Evolutionary conservation across 2,888 invertebrate genomes (phyloP).

Genomic region (Mechanitis messenoides): DNA sequence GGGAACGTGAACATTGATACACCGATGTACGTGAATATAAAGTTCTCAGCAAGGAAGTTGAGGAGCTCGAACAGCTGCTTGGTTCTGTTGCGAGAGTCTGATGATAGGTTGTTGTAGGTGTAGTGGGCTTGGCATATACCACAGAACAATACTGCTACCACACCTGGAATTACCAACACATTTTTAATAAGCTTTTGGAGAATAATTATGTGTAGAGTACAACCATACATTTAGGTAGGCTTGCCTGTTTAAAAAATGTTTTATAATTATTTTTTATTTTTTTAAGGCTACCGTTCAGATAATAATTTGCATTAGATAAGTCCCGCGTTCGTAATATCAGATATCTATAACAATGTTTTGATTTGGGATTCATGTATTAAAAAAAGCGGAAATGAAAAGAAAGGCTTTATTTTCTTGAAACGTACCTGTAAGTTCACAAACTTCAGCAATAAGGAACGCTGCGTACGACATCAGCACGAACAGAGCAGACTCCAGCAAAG

Average conservation of each 20-base stretch:
- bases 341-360: no score
- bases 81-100: constrained; percentile 89
- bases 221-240: no score
- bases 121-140: constrained; percentile 99
- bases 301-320: no score
- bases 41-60: constrained; percentile 98
- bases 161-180: constrained; percentile 73
- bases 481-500: constrained; percentile 94
- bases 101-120: constrained; percentile 96
- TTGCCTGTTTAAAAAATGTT: no score
- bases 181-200: not conserved
- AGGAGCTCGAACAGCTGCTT: constrained; percentile 95
- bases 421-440: constrained; percentile 95
- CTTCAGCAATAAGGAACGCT: constrained; percentile 97
- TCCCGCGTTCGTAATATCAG: no score
- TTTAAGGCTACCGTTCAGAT: no score
- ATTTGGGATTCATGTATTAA: no score
- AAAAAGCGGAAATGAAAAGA: no score
- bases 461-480: constrained; percentile 99
- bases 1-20: constrained; percentile 99
- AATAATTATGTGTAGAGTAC: no score
- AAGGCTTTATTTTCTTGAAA: not conserved
- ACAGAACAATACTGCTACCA: constrained; percentile 98
- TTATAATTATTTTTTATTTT: no score
- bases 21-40: constrained; percentile 98